A percentile compares a stretch with the other conserved stretches of the same genome.
Conservation (phyloP, 1,140 invertebrate species). For the Ooceraea biroi region DNA sequence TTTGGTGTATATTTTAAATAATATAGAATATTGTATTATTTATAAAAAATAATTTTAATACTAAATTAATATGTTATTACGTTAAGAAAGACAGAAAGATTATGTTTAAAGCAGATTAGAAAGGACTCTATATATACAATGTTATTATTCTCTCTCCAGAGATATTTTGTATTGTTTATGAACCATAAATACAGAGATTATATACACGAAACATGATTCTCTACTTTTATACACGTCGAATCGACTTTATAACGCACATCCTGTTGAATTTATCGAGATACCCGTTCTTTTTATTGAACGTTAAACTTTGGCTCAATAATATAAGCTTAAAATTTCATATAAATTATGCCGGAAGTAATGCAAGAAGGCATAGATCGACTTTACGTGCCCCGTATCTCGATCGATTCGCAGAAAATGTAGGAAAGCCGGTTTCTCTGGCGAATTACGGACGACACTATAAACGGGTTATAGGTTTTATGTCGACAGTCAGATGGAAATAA, state of each 20-base stretch:
- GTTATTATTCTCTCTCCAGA: too few species aligned
- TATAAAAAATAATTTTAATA: too few species aligned
- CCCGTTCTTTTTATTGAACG: background rate
- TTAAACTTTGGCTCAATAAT: slow-evolving; percentile 13
- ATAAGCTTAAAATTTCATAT: slow-evolving; percentile 24
- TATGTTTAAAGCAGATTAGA: too few species aligned
- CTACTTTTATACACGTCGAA: too few species aligned
- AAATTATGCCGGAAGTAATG: slow-evolving; percentile 29
- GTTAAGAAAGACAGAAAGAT: too few species aligned
- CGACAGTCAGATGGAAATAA: slow-evolving; percentile 36
- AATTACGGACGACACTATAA: slow-evolving; percentile 45
- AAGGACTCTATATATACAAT: too few species aligned
- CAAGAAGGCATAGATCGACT: background rate
- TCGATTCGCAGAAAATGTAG: slow-evolving; percentile 53
- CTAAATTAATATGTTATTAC: too few species aligned
- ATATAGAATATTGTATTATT: too few species aligned
- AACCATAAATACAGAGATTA: background rate
- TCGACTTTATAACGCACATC: too few species aligned
- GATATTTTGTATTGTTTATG: too few species aligned
- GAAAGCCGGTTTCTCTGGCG: slow-evolving; percentile 51
- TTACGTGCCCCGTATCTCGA: slow-evolving; percentile 31
- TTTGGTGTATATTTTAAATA: too few species aligned
- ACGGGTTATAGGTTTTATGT: slow-evolving; percentile 51
- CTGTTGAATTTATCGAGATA: background rate
- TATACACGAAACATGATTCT: background rate